These are phyloP conservation scores for Anniella stebbinsi DNA, from an alignment of 2,797 vertebrate genomes.

Conservation along the genomic window DNA sequence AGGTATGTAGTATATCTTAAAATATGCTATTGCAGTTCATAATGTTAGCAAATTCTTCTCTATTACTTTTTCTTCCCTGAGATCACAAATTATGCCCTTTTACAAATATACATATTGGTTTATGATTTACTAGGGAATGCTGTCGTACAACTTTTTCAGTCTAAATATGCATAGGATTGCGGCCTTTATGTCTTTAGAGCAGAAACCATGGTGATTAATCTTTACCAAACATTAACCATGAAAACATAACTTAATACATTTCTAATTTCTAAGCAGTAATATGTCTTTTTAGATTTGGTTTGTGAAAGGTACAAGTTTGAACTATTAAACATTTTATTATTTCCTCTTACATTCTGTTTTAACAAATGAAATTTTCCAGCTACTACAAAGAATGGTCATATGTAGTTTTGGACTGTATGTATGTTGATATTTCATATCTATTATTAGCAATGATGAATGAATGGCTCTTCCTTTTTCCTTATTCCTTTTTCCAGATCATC, in stretches of 20 bases:
- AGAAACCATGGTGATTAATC: conserved; percentile 22
- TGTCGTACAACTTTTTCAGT: too few relatives aligned
- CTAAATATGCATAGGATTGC: too few relatives aligned
- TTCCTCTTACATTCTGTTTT: conserved; percentile 36
- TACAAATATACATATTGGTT: not conserved
- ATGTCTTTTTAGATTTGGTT: conserved; percentile 33
- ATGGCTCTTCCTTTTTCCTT: not conserved
- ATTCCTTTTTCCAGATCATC: too few relatives aligned
- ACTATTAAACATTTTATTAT: conserved; percentile 36
- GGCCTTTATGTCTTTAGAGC: not conserved
- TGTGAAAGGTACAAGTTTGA: conserved; percentile 33
- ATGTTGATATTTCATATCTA: not conserved
- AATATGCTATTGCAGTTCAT: conserved; percentile 67
- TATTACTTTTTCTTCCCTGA: conserved; percentile 65
- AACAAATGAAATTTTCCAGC: conserved; percentile 30
- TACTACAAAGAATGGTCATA: not conserved
- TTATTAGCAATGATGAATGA: not conserved
- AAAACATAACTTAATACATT: conserved; percentile 13
- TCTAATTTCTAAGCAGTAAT: conserved; percentile 48
- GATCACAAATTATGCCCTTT: conserved; percentile 63
- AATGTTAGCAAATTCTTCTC: conserved; percentile 65
- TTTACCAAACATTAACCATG: conserved; percentile 8
- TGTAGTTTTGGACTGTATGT: not conserved
- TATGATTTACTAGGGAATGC: conserved; percentile 5
- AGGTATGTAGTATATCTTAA: conserved; percentile 72